Percentiles rank a stretch among this genome's conserved stretches.
phyloP scores from a whole-genome alignment of 2,113 vertebrate genomes.

The Anser brachyrhynchus region DNA sequence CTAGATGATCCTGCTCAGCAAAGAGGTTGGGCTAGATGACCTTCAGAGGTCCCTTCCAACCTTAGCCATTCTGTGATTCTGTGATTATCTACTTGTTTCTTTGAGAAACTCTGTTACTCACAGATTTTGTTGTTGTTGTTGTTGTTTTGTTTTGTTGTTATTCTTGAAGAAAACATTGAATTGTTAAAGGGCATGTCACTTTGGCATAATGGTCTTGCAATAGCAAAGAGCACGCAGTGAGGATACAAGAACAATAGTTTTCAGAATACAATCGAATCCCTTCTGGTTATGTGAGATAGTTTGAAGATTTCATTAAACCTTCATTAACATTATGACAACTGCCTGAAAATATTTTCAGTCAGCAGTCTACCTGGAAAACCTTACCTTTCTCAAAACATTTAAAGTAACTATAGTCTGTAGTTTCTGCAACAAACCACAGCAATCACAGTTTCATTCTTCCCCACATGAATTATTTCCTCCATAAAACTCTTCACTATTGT shows the following conservation, averaged over 20 bases:
- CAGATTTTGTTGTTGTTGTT: neutral
- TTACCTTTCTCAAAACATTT: neutral
- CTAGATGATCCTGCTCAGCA: too few relatives aligned
- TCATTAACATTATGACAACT: conserved; percentile 21
- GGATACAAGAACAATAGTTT: neutral
- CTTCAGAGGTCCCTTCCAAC: too few relatives aligned
- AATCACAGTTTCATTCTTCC: neutral
- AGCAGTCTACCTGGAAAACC: neutral
- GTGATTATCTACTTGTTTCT: neutral
- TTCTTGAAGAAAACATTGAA: neutral
- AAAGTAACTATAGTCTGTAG: neutral
- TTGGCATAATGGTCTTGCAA: neutral
- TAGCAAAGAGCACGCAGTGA: neutral
- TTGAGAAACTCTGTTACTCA: neutral
- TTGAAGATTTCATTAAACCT: conserved; percentile 20
- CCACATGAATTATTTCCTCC: neutral
- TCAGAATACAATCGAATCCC: neutral
- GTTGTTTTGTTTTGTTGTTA: neutral
- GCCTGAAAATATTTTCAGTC: neutral
- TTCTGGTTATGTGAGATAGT: neutral
- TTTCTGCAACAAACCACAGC: neutral
- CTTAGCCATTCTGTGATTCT: too few relatives aligned
- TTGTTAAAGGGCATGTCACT: neutral
- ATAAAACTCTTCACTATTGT: neutral
- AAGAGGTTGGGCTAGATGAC: too few relatives aligned